A percentile compares a stretch with the other conserved stretches of the same genome.
Evolutionary conservation across 2,797 vertebrate species (phyloP).

Genomic region (Rhincodon typus): DNA sequence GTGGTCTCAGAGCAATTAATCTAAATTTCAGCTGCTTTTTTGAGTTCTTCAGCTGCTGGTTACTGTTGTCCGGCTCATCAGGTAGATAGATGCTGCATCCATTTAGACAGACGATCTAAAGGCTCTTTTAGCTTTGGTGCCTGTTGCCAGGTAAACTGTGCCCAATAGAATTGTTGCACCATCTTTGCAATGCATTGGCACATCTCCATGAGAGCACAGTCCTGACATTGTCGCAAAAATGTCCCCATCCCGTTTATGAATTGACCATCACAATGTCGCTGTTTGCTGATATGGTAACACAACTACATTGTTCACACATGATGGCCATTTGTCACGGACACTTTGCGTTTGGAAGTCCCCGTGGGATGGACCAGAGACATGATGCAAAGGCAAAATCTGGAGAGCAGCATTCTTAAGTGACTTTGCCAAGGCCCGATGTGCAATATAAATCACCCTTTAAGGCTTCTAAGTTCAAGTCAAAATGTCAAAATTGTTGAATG

Average conservation of each 20-base stretch:
- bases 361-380: background rate
- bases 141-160: background rate
- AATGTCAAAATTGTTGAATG: background rate
- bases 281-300: background rate
- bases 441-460: background rate
- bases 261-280: background rate
- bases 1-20: background rate
- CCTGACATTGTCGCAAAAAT: background rate
- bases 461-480: background rate
- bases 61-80: background rate
- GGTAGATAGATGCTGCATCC: background rate
- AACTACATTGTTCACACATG: background rate
- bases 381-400: background rate
- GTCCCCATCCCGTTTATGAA: background rate
- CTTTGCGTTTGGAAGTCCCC: background rate
- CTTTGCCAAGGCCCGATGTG: background rate
- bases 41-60: background rate
- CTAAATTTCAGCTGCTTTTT: background rate
- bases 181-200: background rate
- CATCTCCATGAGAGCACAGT: background rate
- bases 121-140: no score
- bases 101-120: background rate
- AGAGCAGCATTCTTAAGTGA: background rate
- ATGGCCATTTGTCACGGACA: background rate
- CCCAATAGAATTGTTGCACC: background rate